Base-by-base conservation (phyloP, 2,113 vertebrate genomes). In the Chaenocephalus aceratus region DNA sequence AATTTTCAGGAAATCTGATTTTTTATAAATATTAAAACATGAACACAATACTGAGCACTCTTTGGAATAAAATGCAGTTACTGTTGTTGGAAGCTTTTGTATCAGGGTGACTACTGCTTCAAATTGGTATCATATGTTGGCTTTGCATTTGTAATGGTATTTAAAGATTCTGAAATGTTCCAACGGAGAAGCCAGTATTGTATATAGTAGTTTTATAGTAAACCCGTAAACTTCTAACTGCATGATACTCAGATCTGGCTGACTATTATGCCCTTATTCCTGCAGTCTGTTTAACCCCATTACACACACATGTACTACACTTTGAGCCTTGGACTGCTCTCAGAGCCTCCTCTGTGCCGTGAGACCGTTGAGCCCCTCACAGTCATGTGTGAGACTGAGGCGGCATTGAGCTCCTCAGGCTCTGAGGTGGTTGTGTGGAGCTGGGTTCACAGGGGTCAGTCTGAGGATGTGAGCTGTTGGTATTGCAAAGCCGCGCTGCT, bases 401-500 rank as follows among this genome's bases (percentile, higher is more conserved):
- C 67, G 30, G 82, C 80, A 86, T 87, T 90, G 77, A 91, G 85
- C 57, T 44, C 61, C 15, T 44, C 69, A 14, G 82, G 36, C 78
- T 73, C 69, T 41, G 81, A 62, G 75, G 54, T 85, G 16, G 26
- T 46, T 77, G 65, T 80, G 79, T 11, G 18, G 48, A 84, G 75
- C 67, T 63, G 5, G 48, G 83, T 89, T 91, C 82, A 83, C 72
- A 51, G 72, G 73, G 85, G 89, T 93, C 90, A 89, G 85, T 80
- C 76, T 84, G 83, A 89, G 89, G 90, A 93, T 91, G 89, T 91
- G 80, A 49, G 45, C 78, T 90, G 89, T 93, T 91, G 90, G 76
- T 82, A 79, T 52, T 83, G 89, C 71, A 76, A 81, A 88, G 85
- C 82, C 85, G 68, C 48, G 15, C 79, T 56, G 80, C 78, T 85